These are phyloP conservation scores for Lithophane leautieri DNA, from an alignment of 2,888 invertebrate genomes.

Conservation along the genomic window DNA sequence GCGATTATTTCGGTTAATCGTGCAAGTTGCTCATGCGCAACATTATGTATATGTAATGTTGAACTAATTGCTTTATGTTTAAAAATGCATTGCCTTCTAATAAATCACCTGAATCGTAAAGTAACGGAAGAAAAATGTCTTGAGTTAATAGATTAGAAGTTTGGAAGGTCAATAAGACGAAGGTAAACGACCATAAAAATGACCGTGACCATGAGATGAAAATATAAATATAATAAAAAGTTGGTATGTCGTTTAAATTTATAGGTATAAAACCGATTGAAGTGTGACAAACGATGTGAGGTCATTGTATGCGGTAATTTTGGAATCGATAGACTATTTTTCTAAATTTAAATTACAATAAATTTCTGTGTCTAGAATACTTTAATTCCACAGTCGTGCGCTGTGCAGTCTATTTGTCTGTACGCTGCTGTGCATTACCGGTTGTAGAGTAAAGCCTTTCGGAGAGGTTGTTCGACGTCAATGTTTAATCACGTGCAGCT, in stretches of 20 bases:
- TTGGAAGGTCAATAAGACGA: slow-evolving; percentile 38
- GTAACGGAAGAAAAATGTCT: slow-evolving; percentile 13
- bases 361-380: slow-evolving; percentile 2
- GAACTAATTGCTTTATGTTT: slow-evolving; percentile 32
- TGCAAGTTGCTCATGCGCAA: slow-evolving; percentile 35
- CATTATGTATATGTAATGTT: slow-evolving; percentile 41
- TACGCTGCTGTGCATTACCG: slow-evolving; percentile 39
- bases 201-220: slow-evolving; percentile 61
- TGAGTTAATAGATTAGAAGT: slow-evolving; percentile 2
- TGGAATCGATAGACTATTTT: neutral
- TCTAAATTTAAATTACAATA: slow-evolving; percentile 1
- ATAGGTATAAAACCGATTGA: slow-evolving; percentile 1
- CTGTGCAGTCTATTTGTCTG: slow-evolving; percentile 2
- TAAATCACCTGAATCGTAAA: slow-evolving; percentile 16
- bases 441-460: slow-evolving; percentile 57
- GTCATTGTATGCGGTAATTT: slow-evolving; percentile 26
- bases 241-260: slow-evolving; percentile 28
- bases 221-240: slow-evolving; percentile 23
- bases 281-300: slow-evolving; percentile 32
- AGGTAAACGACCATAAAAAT: slow-evolving; percentile 60
- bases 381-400: slow-evolving; percentile 4
- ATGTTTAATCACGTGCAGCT: slow-evolving; percentile 76
- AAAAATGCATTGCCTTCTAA: slow-evolving; percentile 9
- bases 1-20: slow-evolving; percentile 49
- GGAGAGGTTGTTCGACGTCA: slow-evolving; percentile 77